Evolutionary conservation across 2,888 invertebrate species (phyloP).

Genomic region (Cephus pulcher): DNA sequence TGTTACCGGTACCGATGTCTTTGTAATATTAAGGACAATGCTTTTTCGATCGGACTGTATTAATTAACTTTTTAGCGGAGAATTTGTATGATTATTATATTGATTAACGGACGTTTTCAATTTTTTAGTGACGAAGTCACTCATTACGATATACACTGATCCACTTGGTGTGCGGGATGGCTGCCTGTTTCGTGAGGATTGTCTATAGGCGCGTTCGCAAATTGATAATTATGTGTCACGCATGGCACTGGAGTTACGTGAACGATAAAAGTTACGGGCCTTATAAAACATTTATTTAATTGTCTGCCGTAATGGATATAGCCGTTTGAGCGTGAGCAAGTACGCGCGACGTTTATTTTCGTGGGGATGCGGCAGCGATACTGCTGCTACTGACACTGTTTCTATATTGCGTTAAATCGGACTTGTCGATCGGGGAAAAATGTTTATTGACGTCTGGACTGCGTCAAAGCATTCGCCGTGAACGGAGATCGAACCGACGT

Average conservation of each 20-base stretch:
- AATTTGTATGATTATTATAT: no score
- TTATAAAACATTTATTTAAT: conserved; percentile 14
- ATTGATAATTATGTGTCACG: conserved; percentile 12
- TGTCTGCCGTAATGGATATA: background rate
- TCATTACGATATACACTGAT: background rate
- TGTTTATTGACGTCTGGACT: background rate
- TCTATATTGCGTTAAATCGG: background rate
- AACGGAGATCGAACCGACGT: background rate
- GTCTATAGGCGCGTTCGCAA: conserved; percentile 1
- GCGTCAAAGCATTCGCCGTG: background rate
- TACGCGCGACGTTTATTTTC: background rate
- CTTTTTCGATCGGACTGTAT: background rate
- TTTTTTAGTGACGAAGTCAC: no score
- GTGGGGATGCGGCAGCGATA: background rate
- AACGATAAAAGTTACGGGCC: conserved; percentile 17
- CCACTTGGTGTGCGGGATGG: conserved; percentile 11
- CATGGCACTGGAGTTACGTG: conserved; percentile 16
- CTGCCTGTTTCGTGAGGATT: conserved; percentile 5
- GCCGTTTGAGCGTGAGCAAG: background rate
- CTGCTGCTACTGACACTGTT: background rate
- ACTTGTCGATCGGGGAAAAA: background rate
- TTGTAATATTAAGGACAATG: no score
- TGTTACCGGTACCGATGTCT: background rate
- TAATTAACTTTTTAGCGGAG: background rate
- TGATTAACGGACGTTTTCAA: no score